phyloP scores from a whole-genome alignment of 2,113 vertebrate genomes.

The Leuciscus idus region DNA sequence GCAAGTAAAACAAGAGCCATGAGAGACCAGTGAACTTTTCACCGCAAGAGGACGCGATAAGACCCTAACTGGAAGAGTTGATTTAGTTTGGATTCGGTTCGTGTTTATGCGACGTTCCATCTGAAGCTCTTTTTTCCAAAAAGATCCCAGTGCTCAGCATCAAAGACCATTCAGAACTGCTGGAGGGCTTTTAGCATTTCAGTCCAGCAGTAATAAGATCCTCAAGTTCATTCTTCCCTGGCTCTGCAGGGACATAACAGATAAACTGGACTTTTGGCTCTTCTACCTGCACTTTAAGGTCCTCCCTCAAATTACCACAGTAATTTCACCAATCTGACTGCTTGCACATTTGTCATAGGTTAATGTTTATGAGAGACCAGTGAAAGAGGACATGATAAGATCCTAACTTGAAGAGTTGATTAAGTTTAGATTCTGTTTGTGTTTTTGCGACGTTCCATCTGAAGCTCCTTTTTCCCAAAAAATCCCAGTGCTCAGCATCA shows the following conservation, averaged over 20 bases:
- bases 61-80: not conserved
- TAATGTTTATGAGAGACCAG: conserved; percentile 2
- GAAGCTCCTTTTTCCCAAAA: not conserved
- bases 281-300: not conserved
- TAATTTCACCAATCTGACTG: not conserved
- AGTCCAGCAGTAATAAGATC: not conserved
- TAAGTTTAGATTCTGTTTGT: conserved; percentile 17
- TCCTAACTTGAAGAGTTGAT: not conserved
- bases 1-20: conserved; percentile 6
- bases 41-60: not conserved
- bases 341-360: not conserved
- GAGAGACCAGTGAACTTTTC: conserved; percentile 27
- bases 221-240: not conserved
- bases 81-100: conserved; percentile 22
- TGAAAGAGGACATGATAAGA: not conserved
- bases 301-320: too few relatives aligned
- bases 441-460: not conserved
- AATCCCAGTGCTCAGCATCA: conserved; percentile 1
- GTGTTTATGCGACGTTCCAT: not conserved
- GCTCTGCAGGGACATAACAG: not conserved
- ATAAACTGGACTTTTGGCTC: not conserved
- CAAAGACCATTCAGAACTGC: conserved; percentile 14
- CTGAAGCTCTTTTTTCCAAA: not conserved
- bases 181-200: not conserved
- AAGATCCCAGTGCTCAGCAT: not conserved